Evolutionary conservation across 2,113 vertebrate species (phyloP), one percentile per base, ranked within the genome.

Genomic region (Dipodomys merriami): DNA sequence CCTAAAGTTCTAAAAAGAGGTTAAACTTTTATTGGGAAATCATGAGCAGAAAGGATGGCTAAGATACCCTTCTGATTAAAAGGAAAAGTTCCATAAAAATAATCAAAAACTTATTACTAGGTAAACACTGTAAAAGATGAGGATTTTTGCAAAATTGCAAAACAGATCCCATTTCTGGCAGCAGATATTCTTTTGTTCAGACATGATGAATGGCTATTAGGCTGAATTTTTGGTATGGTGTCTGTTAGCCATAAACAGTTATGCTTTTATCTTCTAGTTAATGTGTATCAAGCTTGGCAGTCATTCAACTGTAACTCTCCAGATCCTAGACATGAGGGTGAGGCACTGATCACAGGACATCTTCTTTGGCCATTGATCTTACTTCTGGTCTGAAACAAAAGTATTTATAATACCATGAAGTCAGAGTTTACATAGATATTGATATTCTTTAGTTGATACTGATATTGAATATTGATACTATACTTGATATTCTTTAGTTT

Each of bases 51-150:
- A 93, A 91, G 53, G 29, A 91, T 5, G 88, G 27, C n/a, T 62
- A 74, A 79, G 44, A 44, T 79, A 77, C n/a, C 89, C 5, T 91
- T 60, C 39, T 82, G 13, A 76, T 85, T 67, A 12, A 87, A 84
- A 87, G 88, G 6, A 39, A 80, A 96, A 81, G 29, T 71, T 69
- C 44, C 25, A 79, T 93, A 72, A 69, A 94, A 69, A 74, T 49
- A 83, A 44, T 60, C 60, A 11, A 87, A 88, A 93, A 57, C 4
- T 68, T 86, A 88, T 16, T 81, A 57, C 25, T 95, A 89, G 57
- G 78, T 93, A 91, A 93, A 83, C 25, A 92, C 16, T 76, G 49
- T 84, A 93, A 82, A 87, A 87, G 76, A 60, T 35, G 53, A 83
- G 73, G 18, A 60, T 39, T 90, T 81, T 64, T 93, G n/a, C 12